Base-by-base conservation (phyloP, 2,797 vertebrate genomes). In the Darevskia nairensis region DNA sequence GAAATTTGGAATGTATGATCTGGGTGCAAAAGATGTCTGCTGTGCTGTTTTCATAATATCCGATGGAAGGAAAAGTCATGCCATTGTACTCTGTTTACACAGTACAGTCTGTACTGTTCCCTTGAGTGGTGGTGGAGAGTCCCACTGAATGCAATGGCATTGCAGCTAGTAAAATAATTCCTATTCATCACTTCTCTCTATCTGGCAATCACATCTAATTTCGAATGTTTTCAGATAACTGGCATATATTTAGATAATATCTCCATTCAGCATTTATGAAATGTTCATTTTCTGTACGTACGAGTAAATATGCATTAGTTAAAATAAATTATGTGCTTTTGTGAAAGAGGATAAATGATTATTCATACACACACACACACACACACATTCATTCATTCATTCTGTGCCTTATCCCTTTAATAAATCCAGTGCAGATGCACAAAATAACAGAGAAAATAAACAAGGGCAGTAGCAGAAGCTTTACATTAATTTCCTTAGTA, bases 401-500 rank as follows among this genome's bases (percentile, higher is more conserved):
- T 89, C 25, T 74, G 17, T 86, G 32, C 50, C 55, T 55, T 82
- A 82, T 86, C 41, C 61, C 25, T 25, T 72, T 83, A 61, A 86
- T 86, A 86, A 88, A 86, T 82, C 50, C 64, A 90, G 25, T 4
- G 23, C 25, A 85, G 41, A 72, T 39, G 77, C 50, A 85, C 32
- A 50, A 77, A 76, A 72, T 86, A 88, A 85, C 80, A 71, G 59
- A 85, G 68, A 39, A 76, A 88, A 55, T 74, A 85, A 84, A 74
- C 50, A 75, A 88, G 32, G 76, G 79, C 79, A 76, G n/a, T 72
- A 78, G 39, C 50, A 88, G 66, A 78, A 78, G 80, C 41, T 85
- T 88, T 74, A 87, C 81, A 90, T 84, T 83, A 74, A 86, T 90
- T 87, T 87, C 75, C 80, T 87, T 90, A 74, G 59, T 69, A 86